Evolutionary conservation across 2,113 vertebrate genomes (phyloP), one percentile per base, ranked within the genome.

Genomic region (Ameiurus melas): DNA sequence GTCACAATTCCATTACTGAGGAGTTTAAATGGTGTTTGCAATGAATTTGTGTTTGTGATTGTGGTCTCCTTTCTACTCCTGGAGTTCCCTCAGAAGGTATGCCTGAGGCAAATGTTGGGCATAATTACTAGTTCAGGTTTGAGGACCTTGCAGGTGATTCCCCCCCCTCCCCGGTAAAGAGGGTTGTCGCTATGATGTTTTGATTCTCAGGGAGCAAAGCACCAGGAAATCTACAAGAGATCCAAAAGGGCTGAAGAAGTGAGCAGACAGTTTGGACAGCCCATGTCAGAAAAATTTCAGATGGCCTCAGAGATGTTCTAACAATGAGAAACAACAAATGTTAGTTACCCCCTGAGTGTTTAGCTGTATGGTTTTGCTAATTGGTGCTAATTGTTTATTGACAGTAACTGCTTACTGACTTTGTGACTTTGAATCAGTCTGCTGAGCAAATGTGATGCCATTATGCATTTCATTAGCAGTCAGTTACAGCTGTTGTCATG

Each of bases 321-420:
- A n/a, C 43, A 30, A 78, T 7, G 33, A 80, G 16, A 51, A 80
- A 58, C 53, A 58, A 57, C 53, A 79, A 30, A 58, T 20, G 36
- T 81, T 58, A 33, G 17, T 58, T 81, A 17, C 51, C 33, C 30
- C n/a, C 53, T 58, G 53, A 33, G 4, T 58, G 53, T 57, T 19
- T 77, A 79, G 85, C 57, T 80, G 60, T 55, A 68, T 17, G 57
- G n/a, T 30, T 66, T 19, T 6, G 87, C 71, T 57, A 90, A 90
- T 93, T 91, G 89, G 68, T 64, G 68, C 79, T 93, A 94, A 94
- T 94, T 94, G 91, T 85, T 87, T 93, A 87, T 87, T 84, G 84
- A 73, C 30, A 91, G 92, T 92, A 80, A 90, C 68, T 89, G 75
- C 90, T 55, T 33, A 82, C 77, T 43, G 85, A 92, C 94, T 93